Conservation (phyloP, 2,888 invertebrate genomes). For the Penaeus monodon region DNA sequence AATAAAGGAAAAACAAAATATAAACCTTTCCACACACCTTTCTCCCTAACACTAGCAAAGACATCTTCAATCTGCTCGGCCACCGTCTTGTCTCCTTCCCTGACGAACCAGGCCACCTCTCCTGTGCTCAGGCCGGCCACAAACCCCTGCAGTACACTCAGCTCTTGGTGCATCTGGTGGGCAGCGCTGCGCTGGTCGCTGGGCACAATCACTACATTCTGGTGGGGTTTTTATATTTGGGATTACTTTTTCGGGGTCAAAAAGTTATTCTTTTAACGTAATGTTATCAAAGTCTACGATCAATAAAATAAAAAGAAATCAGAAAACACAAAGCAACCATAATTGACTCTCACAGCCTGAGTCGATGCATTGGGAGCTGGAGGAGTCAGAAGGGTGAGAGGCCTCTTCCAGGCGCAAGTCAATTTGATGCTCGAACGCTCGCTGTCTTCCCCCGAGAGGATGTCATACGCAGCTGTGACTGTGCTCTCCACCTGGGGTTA, state of each 20-base stretch:
- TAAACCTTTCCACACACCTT: conserved; percentile 17
- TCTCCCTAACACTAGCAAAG: conserved; percentile 37
- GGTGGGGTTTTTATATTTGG: background rate
- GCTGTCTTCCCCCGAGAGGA: conserved; percentile 27
- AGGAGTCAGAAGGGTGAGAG: conserved; percentile 26
- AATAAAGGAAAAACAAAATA: background rate
- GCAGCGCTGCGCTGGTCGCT: conserved; percentile 34
- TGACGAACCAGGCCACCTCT: conserved; percentile 39
- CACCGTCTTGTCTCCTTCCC: conserved; percentile 20
- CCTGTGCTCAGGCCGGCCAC: conserved; percentile 37
- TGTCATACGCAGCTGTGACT: conserved; percentile 37
- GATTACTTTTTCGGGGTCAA: background rate
- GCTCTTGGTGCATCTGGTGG: conserved; percentile 42
- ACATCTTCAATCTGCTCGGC: conserved; percentile 37
- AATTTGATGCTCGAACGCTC: conserved; percentile 31
- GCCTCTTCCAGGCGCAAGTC: conserved; percentile 39
- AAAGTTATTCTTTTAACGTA: too few relatives aligned
- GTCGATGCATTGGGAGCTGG: conserved; percentile 31
- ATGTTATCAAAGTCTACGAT: too few relatives aligned
- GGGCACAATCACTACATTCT: conserved; percentile 34
- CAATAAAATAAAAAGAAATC: too few relatives aligned
- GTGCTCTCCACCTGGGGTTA: conserved; percentile 31
- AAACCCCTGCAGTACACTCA: conserved; percentile 38
- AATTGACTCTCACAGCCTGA: conserved; percentile 17
- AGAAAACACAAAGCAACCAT: too few relatives aligned